Base-by-base conservation (phyloP, 2,888 invertebrate genomes). In the Lepidocyrtoides sp. region DNA sequence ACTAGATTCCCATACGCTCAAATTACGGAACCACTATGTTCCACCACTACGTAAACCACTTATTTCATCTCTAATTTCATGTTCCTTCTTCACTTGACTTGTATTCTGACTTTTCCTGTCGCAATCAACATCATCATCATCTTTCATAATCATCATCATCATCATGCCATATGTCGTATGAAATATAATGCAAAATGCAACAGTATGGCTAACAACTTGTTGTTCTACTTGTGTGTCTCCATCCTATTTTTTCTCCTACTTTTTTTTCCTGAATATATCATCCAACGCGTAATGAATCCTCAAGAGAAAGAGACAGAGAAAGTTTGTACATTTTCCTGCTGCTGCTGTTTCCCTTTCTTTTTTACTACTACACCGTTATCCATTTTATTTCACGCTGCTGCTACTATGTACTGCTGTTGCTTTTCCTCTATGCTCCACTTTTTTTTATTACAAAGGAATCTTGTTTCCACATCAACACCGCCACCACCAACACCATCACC, bases 391-490 rank as follows among this genome's bases (percentile, higher is more conserved):
- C 36, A 57, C 20, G 51, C 32, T 57, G 57, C 57, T 79, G 44
- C 32, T 77, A 26, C 77, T 32, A 17, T 32, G 8, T 32, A 17
- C 77, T 54, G 51, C 0, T 66, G 8, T 17, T 72, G 8, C 63
- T 29, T 29, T 29, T 63, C 23, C 36, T 57, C 60, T 29, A 60
- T 41, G 44, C 36, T 57, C 60, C 17, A 60, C 60, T 60, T 81
- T 36, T n/a, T n/a, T 75, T 57, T 26, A 60, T 54, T 26, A 77
- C 77, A 77, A 51, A 75, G 20, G 57, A 60, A 81, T 23, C 26
- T 44, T 36, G 57, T 60, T 81, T 60, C 57, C 81, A 81, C 57
- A 81, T 81, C 81, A 81, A 60, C 81, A 81, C 81, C 57, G 41
- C 75, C 26, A 29, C 36, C 23, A 17, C 48, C 26, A 63, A 8